A percentile compares a stretch with the other conserved stretches of the same genome.
Conservation (phyloP, 2,113 vertebrate genomes). For the Onychorhynchus coronatus region DNA sequence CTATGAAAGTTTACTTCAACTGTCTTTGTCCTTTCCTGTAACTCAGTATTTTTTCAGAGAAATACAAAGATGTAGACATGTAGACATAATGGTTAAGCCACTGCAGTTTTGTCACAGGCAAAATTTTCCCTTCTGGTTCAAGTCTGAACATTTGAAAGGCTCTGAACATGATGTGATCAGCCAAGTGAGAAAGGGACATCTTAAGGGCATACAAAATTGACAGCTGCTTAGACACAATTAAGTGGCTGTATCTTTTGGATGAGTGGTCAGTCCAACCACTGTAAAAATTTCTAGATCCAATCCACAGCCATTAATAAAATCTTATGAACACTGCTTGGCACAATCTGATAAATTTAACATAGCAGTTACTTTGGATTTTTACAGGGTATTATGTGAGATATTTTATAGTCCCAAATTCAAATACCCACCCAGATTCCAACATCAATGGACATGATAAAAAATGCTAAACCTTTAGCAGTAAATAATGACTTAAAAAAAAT, state of each 20-base stretch:
- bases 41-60: not conserved
- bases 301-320: conserved; percentile 29
- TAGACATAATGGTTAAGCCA: not conserved
- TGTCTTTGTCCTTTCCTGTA: not conserved
- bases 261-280: conserved; percentile 24
- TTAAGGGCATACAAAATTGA: conserved; percentile 37
- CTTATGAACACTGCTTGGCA: not conserved
- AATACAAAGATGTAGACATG: not conserved
- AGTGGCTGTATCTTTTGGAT: conserved; percentile 14
- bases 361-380: not conserved
- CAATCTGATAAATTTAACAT: not conserved
- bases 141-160: not conserved
- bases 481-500: not conserved
- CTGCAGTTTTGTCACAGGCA: not conserved
- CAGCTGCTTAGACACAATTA: conserved; percentile 58
- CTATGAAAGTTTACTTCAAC: not conserved
- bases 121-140: conserved; percentile 17
- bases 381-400: not conserved
- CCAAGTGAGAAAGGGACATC: conserved; percentile 21
- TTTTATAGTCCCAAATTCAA: not conserved
- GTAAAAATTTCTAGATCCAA: conserved; percentile 1
- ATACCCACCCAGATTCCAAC: not conserved
- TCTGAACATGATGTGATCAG: not conserved
- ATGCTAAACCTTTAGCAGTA: not conserved
- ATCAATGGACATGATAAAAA: not conserved